Conservation (phyloP, 1,140 invertebrate species). For the Onthophagus taurus region DNA sequence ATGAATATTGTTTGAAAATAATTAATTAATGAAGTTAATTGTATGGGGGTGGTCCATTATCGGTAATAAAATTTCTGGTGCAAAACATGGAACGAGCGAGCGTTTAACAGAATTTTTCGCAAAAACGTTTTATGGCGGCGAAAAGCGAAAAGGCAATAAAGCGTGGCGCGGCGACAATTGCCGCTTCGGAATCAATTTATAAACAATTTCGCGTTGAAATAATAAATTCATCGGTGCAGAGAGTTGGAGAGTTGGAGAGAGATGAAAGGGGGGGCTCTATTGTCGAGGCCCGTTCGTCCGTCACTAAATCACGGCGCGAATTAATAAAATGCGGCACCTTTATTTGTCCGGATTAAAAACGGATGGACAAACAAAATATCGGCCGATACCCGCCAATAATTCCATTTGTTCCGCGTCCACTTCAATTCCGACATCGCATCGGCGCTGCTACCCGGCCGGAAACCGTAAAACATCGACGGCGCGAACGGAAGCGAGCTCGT, state of each 20-base stretch:
- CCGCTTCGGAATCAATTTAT: conserved; percentile 10
- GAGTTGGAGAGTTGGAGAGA: neutral
- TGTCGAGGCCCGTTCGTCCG: neutral
- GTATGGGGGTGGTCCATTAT: too few species aligned
- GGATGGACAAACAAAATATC: conserved; percentile 36
- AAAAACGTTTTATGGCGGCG: too few species aligned
- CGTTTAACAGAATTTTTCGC: too few species aligned
- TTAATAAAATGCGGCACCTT: conserved; percentile 31
- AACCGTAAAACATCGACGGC: conserved; percentile 31
- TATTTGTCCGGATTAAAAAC: conserved; percentile 34
- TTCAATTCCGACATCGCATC: conserved; percentile 26
- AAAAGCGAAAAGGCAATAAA: too few species aligned
- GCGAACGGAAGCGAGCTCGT: conserved; percentile 20
- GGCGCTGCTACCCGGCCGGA: conserved; percentile 25
- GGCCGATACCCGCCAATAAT: conserved; percentile 34
- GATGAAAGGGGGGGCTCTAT: neutral
- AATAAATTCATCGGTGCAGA: neutral
- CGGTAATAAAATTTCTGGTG: too few species aligned
- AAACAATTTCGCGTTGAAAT: conserved; percentile 11
- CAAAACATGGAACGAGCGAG: too few species aligned
- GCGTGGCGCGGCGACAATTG: conserved; percentile 8
- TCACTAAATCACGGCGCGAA: conserved; percentile 12
- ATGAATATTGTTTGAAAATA: too few species aligned
- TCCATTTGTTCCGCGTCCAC: conserved; percentile 34
- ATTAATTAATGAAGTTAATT: too few species aligned